Base-by-base conservation (phyloP, 2,797 vertebrate genomes). In the Notolepis coatsorum region DNA sequence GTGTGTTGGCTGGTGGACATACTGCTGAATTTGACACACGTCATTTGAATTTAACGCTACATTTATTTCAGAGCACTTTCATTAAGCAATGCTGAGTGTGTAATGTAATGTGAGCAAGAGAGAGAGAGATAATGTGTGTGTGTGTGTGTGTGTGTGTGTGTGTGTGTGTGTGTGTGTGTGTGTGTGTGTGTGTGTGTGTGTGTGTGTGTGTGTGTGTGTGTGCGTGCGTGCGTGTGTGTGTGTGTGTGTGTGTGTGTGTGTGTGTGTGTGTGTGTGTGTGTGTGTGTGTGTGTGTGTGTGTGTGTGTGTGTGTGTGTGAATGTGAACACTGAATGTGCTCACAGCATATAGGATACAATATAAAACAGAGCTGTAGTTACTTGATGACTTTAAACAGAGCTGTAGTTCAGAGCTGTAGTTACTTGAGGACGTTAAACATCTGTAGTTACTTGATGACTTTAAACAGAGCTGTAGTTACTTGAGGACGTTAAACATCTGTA, bases 401-500 rank as follows among this genome's bases (percentile, higher is more conserved):
- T n/a, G n/a, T n/a, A n/a, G n/a, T n/a, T n/a, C n/a, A n/a, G n/a
- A n/a, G n/a, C n/a, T n/a, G n/a, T n/a, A 1, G 2, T 8, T 93
- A 99, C 97, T 95, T 96, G 31, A 99, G 87, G 0, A 89, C 94
- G 86, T 91, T 90, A 21, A 99, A n/a, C n/a, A n/a, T n/a, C n/a
- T n/a, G n/a, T n/a, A 1, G 2, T 8, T 93, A 99, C 97, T 95
- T 96, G 31, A 99, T 86, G 0, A 89, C 94, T 86, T 91, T 90
- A 21, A 99, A n/a, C n/a, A n/a, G n/a, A n/a, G n/a, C n/a, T n/a
- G n/a, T n/a, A 1, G 2, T 8, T 93, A 99, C 97, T 95, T 96
- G 31, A 99, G 87, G 0, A 89, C 94, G 86, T 91, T 90, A 21
- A 99, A n/a, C n/a, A n/a, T n/a, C n/a, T n/a, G n/a, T n/a, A 1